Conservation (phyloP, 2,888 invertebrate genomes). For the Cheilosia soror region DNA sequence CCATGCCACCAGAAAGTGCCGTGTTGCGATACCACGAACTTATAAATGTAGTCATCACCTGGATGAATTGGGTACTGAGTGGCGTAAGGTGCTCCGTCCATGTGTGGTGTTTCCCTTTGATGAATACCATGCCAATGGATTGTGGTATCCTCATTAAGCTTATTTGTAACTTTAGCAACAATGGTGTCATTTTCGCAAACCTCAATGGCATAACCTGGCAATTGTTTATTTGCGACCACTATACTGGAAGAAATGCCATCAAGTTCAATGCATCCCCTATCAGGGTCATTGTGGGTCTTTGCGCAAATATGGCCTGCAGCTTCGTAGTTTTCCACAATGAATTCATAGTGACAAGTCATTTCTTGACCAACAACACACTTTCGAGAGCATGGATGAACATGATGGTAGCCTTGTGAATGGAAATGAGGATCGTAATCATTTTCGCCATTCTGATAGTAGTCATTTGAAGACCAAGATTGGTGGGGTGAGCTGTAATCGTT, state of each 20-base stretch:
- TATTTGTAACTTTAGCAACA: slow-evolving; percentile 80
- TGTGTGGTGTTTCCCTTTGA: slow-evolving; percentile 79
- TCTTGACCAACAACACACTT: slow-evolving; percentile 78
- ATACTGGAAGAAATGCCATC: slow-evolving; percentile 79
- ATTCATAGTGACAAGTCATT: slow-evolving; percentile 81
- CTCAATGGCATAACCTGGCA: slow-evolving; percentile 80
- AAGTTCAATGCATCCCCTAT: slow-evolving; percentile 57
- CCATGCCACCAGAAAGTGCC: slow-evolving; percentile 83
- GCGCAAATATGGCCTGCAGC: slow-evolving; percentile 19
- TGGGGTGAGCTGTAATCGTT: not conserved
- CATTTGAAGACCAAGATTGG: slow-evolving; percentile 3
- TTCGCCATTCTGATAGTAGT: slow-evolving; percentile 17
- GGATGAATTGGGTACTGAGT: slow-evolving; percentile 82
- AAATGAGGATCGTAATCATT: not conserved
- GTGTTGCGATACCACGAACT: slow-evolving; percentile 79
- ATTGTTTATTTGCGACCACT: slow-evolving; percentile 80
- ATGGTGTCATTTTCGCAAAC: slow-evolving; percentile 81
- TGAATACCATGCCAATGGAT: slow-evolving; percentile 82
- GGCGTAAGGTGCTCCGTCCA: slow-evolving; percentile 82
- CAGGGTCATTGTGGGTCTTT: not conserved
- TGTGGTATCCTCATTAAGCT: slow-evolving; percentile 80
- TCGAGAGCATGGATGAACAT: slow-evolving; percentile 80
- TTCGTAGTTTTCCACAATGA: slow-evolving; percentile 80
- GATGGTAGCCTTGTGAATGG: slow-evolving; percentile 14
- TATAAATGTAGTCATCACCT: slow-evolving; percentile 81